A percentile compares a stretch with the other conserved stretches of the same genome.
Conservation (phyloP, 35 echinoderm and acorn worm species). For the Strongylocentrotus purpuratus region DNA sequence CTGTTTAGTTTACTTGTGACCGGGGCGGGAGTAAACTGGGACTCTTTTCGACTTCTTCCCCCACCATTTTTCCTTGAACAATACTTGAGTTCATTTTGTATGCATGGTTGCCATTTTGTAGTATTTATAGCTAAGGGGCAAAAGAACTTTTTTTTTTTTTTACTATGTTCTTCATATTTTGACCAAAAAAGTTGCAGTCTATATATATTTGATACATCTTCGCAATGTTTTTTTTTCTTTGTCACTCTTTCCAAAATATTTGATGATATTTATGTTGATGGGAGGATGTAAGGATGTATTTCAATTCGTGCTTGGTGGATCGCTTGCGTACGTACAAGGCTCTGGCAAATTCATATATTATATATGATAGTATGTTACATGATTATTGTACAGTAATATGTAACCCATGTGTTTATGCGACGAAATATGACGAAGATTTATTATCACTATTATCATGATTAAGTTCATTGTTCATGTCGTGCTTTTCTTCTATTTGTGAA, state of each 20-base stretch:
- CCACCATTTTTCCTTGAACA: not conserved
- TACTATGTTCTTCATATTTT: not conserved
- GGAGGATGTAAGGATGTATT: not conserved
- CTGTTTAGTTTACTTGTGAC: not conserved
- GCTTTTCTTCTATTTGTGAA: slow-evolving; percentile 36
- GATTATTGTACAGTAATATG: slow-evolving; percentile 28
- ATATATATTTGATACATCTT: not conserved
- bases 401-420: slow-evolving; percentile 30
- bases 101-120: not conserved
- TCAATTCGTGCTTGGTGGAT: not conserved
- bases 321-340: not conserved
- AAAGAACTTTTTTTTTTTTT: not conserved
- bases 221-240: too few relatives aligned
- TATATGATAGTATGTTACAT: slow-evolving; percentile 12
- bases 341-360: not conserved
- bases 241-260: not conserved
- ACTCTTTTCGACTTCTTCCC: too few relatives aligned
- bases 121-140: not conserved
- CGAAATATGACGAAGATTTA: not conserved
- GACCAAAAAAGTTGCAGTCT: not conserved
- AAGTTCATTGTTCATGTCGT: not conserved
- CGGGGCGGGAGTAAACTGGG: not conserved
- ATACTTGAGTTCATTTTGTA: not conserved
- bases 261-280: not conserved
- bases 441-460: not conserved